phyloP scores from a whole-genome alignment of 2,888 invertebrate genomes.

The Drosophila kuntzei region DNA sequence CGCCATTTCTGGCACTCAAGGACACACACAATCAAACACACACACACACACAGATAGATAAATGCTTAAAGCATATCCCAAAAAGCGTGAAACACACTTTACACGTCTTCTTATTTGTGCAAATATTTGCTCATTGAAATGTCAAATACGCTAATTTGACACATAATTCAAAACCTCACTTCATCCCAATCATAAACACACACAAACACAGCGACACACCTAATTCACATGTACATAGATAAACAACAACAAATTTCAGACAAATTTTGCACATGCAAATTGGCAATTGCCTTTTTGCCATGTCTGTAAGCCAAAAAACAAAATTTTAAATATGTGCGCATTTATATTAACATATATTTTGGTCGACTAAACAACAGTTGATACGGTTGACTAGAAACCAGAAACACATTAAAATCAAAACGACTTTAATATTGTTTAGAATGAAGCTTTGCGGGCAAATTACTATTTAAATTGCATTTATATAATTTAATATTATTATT shows the following conservation, averaged over 20 bases:
- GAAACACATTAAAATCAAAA: neutral
- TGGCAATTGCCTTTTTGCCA: slow-evolving; percentile 45
- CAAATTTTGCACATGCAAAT: slow-evolving; percentile 57
- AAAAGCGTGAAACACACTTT: slow-evolving; percentile 42
- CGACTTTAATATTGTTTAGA: neutral
- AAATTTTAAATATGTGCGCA: slow-evolving; percentile 60
- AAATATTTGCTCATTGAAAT: slow-evolving; percentile 76
- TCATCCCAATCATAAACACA: slow-evolving; percentile 2
- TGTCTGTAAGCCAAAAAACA: neutral
- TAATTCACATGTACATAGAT: slow-evolving; percentile 52
- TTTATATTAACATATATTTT: slow-evolving; percentile 64
- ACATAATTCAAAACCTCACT: slow-evolving; percentile 57
- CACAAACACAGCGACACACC: slow-evolving; percentile 16
- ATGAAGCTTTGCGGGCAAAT: neutral
- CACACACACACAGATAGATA: slow-evolving; percentile 3
- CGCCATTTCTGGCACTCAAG: slow-evolving; percentile 47
- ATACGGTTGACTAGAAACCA: neutral
- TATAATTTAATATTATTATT: neutral
- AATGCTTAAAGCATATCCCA: slow-evolving; percentile 22
- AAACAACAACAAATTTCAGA: slow-evolving; percentile 18
- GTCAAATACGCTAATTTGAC: slow-evolving; percentile 79
- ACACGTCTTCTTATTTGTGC: slow-evolving; percentile 39
- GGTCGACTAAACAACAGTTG: slow-evolving; percentile 4
- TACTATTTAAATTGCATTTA: neutral
- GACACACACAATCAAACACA: slow-evolving; percentile 13